phyloP scores from a whole-genome alignment of 92 coral and sea anemone species.

The Paramuricea clavata region DNA sequence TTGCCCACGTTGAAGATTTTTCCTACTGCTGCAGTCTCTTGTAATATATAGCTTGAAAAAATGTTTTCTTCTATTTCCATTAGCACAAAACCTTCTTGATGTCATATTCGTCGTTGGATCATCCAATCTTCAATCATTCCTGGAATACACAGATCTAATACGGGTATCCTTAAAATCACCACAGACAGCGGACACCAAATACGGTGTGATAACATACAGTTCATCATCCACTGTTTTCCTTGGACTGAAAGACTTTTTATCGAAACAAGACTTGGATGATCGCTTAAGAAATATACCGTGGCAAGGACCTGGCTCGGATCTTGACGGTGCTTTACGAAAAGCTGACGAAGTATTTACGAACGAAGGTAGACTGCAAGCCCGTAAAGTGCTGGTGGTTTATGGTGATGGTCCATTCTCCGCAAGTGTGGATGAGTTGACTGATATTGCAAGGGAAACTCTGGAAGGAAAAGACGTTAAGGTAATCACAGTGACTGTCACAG shows the following conservation, averaged over 20 bases:
- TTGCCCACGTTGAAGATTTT: too few species aligned
- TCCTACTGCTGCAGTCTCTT: too few species aligned
- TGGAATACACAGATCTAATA: conserved; percentile 12
- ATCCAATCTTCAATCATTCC: conserved; percentile 8
- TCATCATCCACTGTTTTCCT: background rate
- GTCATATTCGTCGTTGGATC: conserved; percentile 44
- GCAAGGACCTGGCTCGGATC: conserved; percentile 33
- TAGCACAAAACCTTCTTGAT: conserved; percentile 45
- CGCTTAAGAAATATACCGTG: conserved; percentile 12
- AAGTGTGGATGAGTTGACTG: conserved; percentile 25
- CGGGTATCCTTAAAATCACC: conserved; percentile 14
- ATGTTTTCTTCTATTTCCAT: background rate
- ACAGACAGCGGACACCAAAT: conserved; percentile 22
- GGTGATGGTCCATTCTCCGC: conserved; percentile 63
- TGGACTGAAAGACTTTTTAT: conserved; percentile 21
- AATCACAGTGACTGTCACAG: conserved; percentile 22
- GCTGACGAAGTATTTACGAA: conserved; percentile 37
- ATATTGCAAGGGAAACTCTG: background rate
- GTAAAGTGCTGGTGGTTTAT: conserved; percentile 76
- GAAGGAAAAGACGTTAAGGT: conserved; percentile 20
- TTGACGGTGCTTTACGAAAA: conserved; percentile 47
- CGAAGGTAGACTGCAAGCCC: conserved; percentile 72
- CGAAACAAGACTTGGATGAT: conserved; percentile 13
- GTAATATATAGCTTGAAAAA: background rate
- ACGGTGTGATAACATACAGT: conserved; percentile 26